Percentiles rank a stretch among this genome's conserved stretches.
These are phyloP conservation scores for Apamea anceps DNA, from an alignment of 2,888 invertebrate species.

Conservation along the genomic window DNA sequence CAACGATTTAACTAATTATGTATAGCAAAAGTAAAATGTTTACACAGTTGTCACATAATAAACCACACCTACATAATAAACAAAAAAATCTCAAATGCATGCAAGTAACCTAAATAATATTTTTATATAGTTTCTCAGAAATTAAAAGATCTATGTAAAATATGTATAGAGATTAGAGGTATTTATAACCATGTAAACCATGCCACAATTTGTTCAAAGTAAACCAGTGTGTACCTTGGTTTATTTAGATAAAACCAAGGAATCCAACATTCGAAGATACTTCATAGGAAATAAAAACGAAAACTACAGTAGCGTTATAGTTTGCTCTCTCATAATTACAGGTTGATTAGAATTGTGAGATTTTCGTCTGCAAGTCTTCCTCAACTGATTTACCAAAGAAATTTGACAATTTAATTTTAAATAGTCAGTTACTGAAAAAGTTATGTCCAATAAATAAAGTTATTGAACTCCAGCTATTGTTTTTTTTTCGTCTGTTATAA, in stretches of 20 bases:
- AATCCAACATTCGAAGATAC: constrained; percentile 16
- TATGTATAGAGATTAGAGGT: constrained; percentile 41
- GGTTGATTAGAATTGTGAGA: constrained; percentile 37
- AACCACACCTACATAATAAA: constrained; percentile 2
- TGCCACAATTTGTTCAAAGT: constrained; percentile 34
- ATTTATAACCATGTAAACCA: constrained; percentile 16
- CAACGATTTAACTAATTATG: constrained; percentile 1
- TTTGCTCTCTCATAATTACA: constrained; percentile 35
- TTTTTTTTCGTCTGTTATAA: constrained; percentile 1
- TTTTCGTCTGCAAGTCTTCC: constrained; percentile 64
- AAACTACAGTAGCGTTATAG: constrained; percentile 33
- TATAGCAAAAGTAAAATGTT: constrained; percentile 28
- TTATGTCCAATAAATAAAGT: constrained; percentile 63
- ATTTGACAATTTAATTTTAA: constrained; percentile 56
- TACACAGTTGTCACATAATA: constrained; percentile 17
- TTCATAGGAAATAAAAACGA: constrained; percentile 18
- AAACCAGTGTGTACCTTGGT: constrained; percentile 2
- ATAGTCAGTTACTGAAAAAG: constrained; percentile 60
- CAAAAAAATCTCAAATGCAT: constrained; percentile 36
- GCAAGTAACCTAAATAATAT: constrained; percentile 35
- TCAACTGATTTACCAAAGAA: constrained; percentile 63
- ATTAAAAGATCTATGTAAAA: constrained; percentile 46
- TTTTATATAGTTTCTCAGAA: constrained; percentile 46
- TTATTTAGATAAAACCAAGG: constrained; percentile 4
- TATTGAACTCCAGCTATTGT: constrained; percentile 65